These are phyloP conservation scores for Platyura marginata DNA, from an alignment of 1,140 invertebrate species.

Conservation along the genomic window DNA sequence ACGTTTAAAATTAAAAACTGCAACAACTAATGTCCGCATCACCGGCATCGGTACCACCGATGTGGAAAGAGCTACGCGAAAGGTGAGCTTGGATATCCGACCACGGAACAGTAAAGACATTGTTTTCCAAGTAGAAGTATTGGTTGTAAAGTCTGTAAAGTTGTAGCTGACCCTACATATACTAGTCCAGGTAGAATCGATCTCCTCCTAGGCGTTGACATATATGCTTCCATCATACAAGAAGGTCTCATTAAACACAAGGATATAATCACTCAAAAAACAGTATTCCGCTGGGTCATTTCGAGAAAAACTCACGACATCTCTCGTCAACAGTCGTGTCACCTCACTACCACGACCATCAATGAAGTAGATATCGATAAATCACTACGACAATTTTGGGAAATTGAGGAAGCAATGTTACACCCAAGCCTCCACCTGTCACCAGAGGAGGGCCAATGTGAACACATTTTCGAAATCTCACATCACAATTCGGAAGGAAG, in stretches of 20 bases:
- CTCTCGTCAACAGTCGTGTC: neutral
- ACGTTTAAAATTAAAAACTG: no score
- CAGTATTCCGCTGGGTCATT: neutral
- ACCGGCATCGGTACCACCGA: no score
- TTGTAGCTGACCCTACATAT: neutral
- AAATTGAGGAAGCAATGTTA: conserved; percentile 11
- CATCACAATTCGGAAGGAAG: conserved; percentile 9
- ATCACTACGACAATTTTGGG: conserved; percentile 11
- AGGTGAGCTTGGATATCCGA: no score
- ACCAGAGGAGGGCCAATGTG: conserved; percentile 10
- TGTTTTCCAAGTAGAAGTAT: no score
- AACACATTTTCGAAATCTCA: conserved; percentile 9
- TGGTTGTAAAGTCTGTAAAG: no score
- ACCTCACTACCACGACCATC: neutral
- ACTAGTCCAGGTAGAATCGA: neutral
- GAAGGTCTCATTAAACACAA: neutral
- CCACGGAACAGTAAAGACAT: no score
- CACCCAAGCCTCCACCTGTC: conserved; percentile 6
- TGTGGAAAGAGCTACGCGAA: no score
- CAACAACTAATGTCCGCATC: no score
- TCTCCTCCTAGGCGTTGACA: neutral
- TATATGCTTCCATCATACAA: neutral
- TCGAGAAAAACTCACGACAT: neutral
- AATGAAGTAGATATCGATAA: conserved; percentile 1
- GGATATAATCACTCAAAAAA: neutral